Conservation (phyloP, 2,888 invertebrate species). For the Philopedon plagiatum region DNA sequence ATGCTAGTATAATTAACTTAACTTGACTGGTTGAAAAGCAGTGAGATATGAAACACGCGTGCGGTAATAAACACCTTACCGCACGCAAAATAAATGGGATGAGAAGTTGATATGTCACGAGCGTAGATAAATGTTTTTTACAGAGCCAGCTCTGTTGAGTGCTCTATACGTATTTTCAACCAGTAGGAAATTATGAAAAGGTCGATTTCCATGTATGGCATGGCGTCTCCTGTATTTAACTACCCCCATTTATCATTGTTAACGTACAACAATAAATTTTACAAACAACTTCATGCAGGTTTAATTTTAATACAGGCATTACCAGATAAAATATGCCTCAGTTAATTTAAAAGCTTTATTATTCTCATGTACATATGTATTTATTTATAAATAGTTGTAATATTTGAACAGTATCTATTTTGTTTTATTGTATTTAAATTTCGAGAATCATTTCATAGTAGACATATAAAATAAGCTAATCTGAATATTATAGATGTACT, state of each 20-base stretch:
- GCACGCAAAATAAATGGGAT: too few species aligned
- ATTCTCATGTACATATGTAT: not conserved
- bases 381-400: not conserved
- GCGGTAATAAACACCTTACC: too few species aligned
- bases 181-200: not conserved
- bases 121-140: too few species aligned
- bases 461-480: too few species aligned
- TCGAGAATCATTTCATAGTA: too few species aligned
- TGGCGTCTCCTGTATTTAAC: not conserved
- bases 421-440: too few species aligned
- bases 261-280: constrained; percentile 1
- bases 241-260: not conserved
- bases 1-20: too few species aligned
- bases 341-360: not conserved
- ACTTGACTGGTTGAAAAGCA: too few species aligned
- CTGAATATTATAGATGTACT: too few species aligned
- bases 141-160: too few species aligned
- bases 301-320: not conserved
- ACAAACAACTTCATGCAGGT: not conserved
- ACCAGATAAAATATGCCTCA: not conserved
- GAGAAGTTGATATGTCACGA: too few species aligned
- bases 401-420: not conserved
- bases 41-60: too few species aligned
- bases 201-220: not conserved
- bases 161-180: not conserved